Percentiles rank a stretch among this genome's conserved stretches.
Conservation (phyloP, 2,888 invertebrate genomes). For the Cephonodes hylas region DNA sequence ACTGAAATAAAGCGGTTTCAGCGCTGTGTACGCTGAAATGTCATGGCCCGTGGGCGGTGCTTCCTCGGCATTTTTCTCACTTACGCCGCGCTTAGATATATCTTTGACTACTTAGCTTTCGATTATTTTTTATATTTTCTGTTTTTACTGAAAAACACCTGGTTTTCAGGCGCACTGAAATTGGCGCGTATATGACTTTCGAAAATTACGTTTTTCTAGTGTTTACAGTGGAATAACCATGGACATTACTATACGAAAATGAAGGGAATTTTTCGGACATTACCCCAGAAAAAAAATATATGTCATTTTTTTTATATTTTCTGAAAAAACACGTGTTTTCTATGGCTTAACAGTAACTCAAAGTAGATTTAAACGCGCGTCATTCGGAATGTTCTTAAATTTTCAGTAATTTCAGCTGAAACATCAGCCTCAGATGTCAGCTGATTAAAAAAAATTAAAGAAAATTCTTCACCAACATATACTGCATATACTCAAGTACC, state of each 20-base stretch:
- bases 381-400: neutral
- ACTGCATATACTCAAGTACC: neutral
- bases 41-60: neutral
- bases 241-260: neutral
- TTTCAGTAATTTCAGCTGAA: neutral
- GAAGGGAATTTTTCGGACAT: neutral
- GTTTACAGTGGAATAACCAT: neutral
- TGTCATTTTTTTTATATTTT: neutral
- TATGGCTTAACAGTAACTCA: neutral
- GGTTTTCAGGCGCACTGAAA: neutral
- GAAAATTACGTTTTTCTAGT: neutral
- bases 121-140: neutral
- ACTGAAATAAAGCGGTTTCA: neutral
- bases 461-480: neutral
- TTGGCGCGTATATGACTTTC: too few relatives aligned
- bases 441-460: neutral
- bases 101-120: neutral
- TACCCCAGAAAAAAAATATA: neutral
- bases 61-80: neutral
- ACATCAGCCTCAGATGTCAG: neutral
- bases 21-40: neutral
- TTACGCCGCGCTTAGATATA: neutral
- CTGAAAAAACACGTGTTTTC: neutral
- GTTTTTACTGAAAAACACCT: neutral
- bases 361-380: slow-evolving; percentile 5